phyloP scores from a whole-genome alignment of 1,140 invertebrate species.

The Orius laevigatus region DNA sequence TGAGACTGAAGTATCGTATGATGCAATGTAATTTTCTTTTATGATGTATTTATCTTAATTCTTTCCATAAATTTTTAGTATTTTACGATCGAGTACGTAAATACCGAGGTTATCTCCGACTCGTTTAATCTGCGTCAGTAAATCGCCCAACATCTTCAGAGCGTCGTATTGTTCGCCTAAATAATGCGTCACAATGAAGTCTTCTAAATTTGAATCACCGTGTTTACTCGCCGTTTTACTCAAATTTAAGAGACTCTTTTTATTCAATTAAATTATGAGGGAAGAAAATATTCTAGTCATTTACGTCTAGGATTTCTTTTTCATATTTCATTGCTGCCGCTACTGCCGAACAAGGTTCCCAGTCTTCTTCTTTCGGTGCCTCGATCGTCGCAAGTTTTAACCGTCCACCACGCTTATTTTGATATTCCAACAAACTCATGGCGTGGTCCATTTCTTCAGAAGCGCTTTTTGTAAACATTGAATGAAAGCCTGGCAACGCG shows the following conservation, averaged over 20 bases:
- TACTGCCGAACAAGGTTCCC: slow-evolving; percentile 43
- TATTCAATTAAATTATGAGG: slow-evolving; percentile 19
- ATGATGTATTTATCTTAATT: too few species aligned
- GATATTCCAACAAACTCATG: slow-evolving; percentile 53
- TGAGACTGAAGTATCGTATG: too few species aligned
- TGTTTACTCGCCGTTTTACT: slow-evolving; percentile 43
- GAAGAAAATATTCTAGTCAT: slow-evolving; percentile 2
- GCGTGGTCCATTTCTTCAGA: slow-evolving; percentile 60
- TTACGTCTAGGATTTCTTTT: slow-evolving; percentile 50
- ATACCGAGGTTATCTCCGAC: slow-evolving; percentile 52
- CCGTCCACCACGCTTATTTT: slow-evolving; percentile 61
- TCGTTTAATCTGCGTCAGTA: slow-evolving; percentile 48
- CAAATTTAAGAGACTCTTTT: slow-evolving; percentile 43
- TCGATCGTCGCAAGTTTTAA: slow-evolving; percentile 36
- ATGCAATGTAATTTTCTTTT: too few species aligned
- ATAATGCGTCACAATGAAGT: slow-evolving; percentile 51
- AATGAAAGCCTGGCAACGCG: slow-evolving; percentile 48
- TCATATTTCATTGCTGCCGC: slow-evolving; percentile 57
- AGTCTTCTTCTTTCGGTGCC: slow-evolving; percentile 40
- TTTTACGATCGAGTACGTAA: slow-evolving; percentile 42
- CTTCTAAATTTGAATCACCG: slow-evolving; percentile 47
- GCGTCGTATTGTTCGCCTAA: slow-evolving; percentile 57
- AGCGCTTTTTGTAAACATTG: slow-evolving; percentile 53
- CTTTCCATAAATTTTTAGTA: not conserved
- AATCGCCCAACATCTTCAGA: slow-evolving; percentile 51